Conservation (phyloP, 2,113 vertebrate species). For the Ptyas mucosa region DNA sequence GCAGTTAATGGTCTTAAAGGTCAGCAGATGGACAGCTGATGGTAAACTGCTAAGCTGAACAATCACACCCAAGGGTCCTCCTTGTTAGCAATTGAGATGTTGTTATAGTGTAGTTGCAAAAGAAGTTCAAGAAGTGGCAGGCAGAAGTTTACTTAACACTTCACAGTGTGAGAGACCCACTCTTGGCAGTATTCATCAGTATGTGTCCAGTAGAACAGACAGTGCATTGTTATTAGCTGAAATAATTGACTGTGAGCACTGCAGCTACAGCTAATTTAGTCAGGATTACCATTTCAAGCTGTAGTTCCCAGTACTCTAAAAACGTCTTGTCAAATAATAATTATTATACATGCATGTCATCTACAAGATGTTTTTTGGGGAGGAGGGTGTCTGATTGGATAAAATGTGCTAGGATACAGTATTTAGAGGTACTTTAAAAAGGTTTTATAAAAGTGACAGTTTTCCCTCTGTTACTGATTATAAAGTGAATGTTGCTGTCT, state of each 20-base stretch:
- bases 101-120: not conserved
- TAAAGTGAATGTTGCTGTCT: not conserved
- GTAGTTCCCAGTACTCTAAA: not conserved
- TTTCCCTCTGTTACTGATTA: not conserved
- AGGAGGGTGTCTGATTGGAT: not conserved
- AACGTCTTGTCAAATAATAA: not conserved
- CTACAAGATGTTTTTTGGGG: slow-evolving; percentile 24
- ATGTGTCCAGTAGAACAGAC: slow-evolving; percentile 7
- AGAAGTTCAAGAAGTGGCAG: not conserved
- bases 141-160: slow-evolving; percentile 1
- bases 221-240: slow-evolving; percentile 7
- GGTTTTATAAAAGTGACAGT: not conserved
- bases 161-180: not conserved
- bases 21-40: slow-evolving; percentile 2
- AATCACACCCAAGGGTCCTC: not conserved
- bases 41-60: not conserved
- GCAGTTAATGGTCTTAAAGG: not conserved
- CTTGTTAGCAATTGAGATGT: not conserved
- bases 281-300: slow-evolving; percentile 5
- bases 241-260: slow-evolving; percentile 6
- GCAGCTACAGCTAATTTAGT: slow-evolving; percentile 10
- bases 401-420: not conserved
- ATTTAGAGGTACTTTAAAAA: not conserved
- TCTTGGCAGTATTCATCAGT: not conserved
- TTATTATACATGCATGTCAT: slow-evolving; percentile 10